Evolutionary conservation across 2,113 vertebrate genomes (phyloP), one percentile per base, ranked within the genome.

Genomic region (Mormoops blainvillei): DNA sequence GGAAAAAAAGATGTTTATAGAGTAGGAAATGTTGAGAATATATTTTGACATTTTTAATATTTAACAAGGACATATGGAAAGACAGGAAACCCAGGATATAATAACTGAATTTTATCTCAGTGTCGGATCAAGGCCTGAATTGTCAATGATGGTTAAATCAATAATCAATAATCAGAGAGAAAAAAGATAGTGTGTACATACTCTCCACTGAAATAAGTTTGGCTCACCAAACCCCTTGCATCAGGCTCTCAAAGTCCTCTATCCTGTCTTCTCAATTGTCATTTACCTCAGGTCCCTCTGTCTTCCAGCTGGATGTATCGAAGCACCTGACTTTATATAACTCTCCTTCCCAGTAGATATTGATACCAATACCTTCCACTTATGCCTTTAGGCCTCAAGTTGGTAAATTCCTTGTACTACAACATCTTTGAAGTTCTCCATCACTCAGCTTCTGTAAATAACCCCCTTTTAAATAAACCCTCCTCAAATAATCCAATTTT

Each of bases 381-480:
- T 87, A 52, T 13, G 4, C 22, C 24, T 63, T 63, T 63, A 68
- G 67, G 28, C 5, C 67, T 78, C 74, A 31, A 74, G 24, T 91
- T 91, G 56, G 14, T 82, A 77, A 92, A 80, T 87, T 11, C 7
- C 12, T 52, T 83, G 15, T 45, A 78, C 36, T 86, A 33, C 22
- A 81, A 88, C 73, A 70, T 77, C 38, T 91, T 91, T 89, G 58
- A 36, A 96, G 15, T 88, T 87, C 28, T 38, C 54, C 73, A 93
- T 58, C 54, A 65, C 10, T 93, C 22, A 74, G 43, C 48, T 95
- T 95, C 61, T 95, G 14, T 77, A 90, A 92, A 71, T 94, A 77
- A 87, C 33, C 45, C n/a, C 45, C 43, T 94, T 96, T 95, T 80
- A 91, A 97, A 93, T 97, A 95, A 94, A 95, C 48, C 20, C 28